Evolutionary conservation across 2,888 invertebrate species (phyloP).

Genomic region (Platycnemis pennipes): DNA sequence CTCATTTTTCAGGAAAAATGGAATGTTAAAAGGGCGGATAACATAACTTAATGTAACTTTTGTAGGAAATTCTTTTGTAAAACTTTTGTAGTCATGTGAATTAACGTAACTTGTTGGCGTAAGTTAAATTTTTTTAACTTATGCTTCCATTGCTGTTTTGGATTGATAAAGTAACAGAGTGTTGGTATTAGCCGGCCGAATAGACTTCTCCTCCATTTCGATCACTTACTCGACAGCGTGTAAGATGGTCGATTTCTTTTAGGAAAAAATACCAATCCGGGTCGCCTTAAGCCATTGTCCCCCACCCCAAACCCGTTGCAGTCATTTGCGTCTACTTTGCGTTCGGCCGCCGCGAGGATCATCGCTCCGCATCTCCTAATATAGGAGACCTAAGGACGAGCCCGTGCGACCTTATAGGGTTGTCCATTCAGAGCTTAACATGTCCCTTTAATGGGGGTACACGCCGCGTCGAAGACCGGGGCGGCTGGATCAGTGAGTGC

Average conservation of each 20-base stretch:
- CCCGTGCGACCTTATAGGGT: constrained; percentile 51
- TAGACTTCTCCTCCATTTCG: not conserved
- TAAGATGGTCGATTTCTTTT: not conserved
- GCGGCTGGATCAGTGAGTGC: constrained; percentile 12
- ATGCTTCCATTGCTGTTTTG: not conserved
- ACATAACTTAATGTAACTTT: too few relatives aligned
- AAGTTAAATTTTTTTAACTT: not conserved
- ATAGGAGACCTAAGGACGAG: constrained; percentile 55
- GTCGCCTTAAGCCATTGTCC: not conserved
- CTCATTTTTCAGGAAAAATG: too few relatives aligned
- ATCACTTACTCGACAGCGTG: not conserved
- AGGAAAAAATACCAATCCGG: not conserved
- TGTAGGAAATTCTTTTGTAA: too few relatives aligned
- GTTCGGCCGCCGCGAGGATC: constrained; percentile 25
- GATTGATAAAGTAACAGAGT: not conserved
- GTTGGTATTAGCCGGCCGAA: not conserved
- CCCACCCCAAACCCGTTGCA: not conserved
- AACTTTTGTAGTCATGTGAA: not conserved
- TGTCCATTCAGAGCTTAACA: constrained; percentile 64
- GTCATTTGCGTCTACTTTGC: constrained; percentile 35
- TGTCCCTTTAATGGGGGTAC: constrained; percentile 52
- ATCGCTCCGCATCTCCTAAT: constrained; percentile 40
- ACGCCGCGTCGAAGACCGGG: not conserved
- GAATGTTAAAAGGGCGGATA: too few relatives aligned
- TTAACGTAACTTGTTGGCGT: not conserved